Base-by-base conservation (phyloP, 2,113 vertebrate genomes). In the Nothobranchius kuhntae region DNA sequence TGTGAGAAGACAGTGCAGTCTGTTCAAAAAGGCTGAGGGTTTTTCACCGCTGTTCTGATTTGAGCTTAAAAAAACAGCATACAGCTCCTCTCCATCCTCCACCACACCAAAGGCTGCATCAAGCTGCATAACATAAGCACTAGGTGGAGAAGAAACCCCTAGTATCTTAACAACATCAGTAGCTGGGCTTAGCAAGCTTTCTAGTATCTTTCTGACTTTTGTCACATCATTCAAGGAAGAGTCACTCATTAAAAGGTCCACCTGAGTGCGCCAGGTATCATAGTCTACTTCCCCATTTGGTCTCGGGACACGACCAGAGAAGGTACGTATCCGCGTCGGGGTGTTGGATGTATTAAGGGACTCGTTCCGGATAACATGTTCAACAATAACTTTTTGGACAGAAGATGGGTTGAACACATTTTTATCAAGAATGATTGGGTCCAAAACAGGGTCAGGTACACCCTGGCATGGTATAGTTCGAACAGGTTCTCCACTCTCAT, bases 51-150 rank as follows among this genome's bases (percentile, higher is more conserved):
- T 40, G 38, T 40, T 40, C 38, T 40, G 38, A 9, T 40, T 40
- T 7, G 7, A 40, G 9, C 38, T 40, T 9, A 5, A 9, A 40
- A 40, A 40, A 8, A 9, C 2, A 7, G 44, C 44, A 12, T 12
- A 45, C 3, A 45, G 44, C 12, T 45, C 44, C 44, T 45, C 44
- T 50, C 65, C 24, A 48, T 54, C 8, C 50, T 79, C 55, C 4
- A 75, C 63, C 0, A 75, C 44, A 1, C 67, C 72, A 54, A 83
- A 76, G 6, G 60, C 60, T 30, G 72, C 72, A 3, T 83, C 68
- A 56, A 69, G 55, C 15, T 79, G 72, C 14, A 11, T 64, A 36
- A 83, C 5, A 7, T 79, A 75, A 13, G 24, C 46, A 2, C 2
- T 47, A 1, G 66, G 73, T 14, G 35, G 21, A 53, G 60, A 17